Evolutionary conservation across 1,140 invertebrate species (phyloP).

Genomic region (Bombus soroeensis): DNA sequence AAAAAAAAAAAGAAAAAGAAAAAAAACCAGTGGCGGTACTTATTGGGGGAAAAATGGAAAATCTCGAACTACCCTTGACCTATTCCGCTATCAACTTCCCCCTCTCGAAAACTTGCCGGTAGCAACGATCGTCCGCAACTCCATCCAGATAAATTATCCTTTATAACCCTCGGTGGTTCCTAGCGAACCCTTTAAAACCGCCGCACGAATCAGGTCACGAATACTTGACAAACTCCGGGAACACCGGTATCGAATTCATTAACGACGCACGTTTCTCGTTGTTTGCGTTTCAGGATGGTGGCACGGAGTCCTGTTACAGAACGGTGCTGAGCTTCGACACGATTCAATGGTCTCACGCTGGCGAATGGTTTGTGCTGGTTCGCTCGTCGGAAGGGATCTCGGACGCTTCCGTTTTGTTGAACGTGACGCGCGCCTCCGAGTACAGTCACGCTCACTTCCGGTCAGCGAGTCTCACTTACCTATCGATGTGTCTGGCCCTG

Average conservation of each 20-base stretch:
- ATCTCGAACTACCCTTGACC: slow-evolving; percentile 4
- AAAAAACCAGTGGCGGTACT: neutral
- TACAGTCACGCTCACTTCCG: slow-evolving; percentile 77
- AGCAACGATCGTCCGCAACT: neutral
- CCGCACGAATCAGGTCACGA: neutral
- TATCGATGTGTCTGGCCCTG: slow-evolving; percentile 73
- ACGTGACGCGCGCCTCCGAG: slow-evolving; percentile 83
- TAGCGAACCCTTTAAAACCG: too few relatives aligned
- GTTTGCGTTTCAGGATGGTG: slow-evolving; percentile 80
- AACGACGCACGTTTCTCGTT: slow-evolving; percentile 23
- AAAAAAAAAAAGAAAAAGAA: too few relatives aligned
- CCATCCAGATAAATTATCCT: neutral
- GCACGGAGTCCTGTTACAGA: slow-evolving; percentile 82
- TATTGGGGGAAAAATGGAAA: neutral
- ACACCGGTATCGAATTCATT: slow-evolving; percentile 14
- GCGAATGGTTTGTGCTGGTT: slow-evolving; percentile 85
- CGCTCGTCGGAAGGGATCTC: slow-evolving; percentile 84
- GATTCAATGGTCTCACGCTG: slow-evolving; percentile 83
- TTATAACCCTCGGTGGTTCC: neutral
- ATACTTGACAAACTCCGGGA: neutral
- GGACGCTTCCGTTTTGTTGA: slow-evolving; percentile 83
- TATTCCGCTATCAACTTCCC: neutral
- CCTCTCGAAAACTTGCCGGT: neutral
- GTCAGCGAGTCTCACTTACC: slow-evolving; percentile 69
- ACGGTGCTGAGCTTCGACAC: slow-evolving; percentile 82